Percentiles rank a stretch among this genome's conserved stretches.
These are phyloP conservation scores for Xanthorhoe designata DNA, from an alignment of 2,888 invertebrate species.

Conservation along the genomic window DNA sequence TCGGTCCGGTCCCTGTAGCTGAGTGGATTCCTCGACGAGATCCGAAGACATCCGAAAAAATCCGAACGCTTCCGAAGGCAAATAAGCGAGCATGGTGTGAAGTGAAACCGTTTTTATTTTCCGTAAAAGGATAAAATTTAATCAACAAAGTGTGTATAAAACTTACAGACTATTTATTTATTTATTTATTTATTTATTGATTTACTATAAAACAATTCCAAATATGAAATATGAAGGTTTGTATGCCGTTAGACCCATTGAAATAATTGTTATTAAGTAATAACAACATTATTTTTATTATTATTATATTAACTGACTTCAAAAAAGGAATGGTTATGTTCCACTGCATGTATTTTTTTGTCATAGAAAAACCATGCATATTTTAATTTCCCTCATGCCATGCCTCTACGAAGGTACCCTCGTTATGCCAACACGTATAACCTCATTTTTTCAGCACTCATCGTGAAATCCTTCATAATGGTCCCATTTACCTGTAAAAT, in stretches of 20 bases:
- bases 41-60: constrained; percentile 33
- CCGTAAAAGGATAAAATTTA: background rate
- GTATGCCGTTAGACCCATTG: no score
- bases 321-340: no score
- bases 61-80: constrained; percentile 33
- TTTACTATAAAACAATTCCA: no score
- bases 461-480: constrained; percentile 1
- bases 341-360: no score
- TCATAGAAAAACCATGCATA: background rate
- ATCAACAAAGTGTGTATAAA: background rate
- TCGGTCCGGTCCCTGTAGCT: constrained; percentile 4
- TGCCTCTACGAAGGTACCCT: background rate
- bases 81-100: constrained; percentile 14
- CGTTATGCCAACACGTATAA: background rate
- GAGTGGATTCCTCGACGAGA: background rate
- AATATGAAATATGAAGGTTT: background rate
- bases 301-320: no score
- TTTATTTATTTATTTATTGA: no score
- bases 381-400: background rate
- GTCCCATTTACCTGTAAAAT: background rate
- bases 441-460: background rate
- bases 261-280: no score
- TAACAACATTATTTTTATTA: no score
- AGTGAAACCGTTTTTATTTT: background rate
- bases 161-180: background rate